These are phyloP conservation scores for Gymnocephalus cernua DNA, from an alignment of 2,113 vertebrate genomes.

Conservation along the genomic window DNA sequence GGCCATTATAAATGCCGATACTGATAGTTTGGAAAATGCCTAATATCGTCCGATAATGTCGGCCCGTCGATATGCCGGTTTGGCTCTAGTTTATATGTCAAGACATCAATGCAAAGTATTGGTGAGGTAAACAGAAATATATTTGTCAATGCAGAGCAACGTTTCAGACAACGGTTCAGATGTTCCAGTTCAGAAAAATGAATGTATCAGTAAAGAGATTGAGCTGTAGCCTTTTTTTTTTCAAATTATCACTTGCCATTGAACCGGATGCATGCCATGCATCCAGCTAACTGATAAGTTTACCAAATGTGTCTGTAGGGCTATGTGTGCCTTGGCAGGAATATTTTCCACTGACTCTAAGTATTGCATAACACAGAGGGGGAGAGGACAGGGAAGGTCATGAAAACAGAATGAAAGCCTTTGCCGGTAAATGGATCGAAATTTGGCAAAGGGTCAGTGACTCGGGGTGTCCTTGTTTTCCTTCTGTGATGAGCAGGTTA, in stretches of 20 bases:
- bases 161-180: not conserved
- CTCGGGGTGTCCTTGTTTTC: constrained; percentile 50
- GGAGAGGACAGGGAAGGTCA: constrained; percentile 68
- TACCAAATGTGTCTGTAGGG: constrained; percentile 60
- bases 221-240: not conserved
- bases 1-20: too few species aligned
- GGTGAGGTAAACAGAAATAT: not conserved
- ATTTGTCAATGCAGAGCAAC: not conserved
- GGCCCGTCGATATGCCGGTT: too few species aligned
- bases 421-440: constrained; percentile 71
- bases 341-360: constrained; percentile 63
- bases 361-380: constrained; percentile 66
- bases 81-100: too few species aligned
- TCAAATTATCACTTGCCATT: constrained; percentile 17
- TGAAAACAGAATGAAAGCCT: constrained; percentile 69
- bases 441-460: constrained; percentile 64
- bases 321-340: constrained; percentile 58
- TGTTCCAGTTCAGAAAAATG: not conserved
- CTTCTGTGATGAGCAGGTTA: constrained; percentile 56
- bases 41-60: too few species aligned
- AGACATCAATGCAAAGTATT: constrained; percentile 5
- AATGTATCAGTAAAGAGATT: not conserved
- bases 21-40: too few species aligned
- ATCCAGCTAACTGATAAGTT: constrained; percentile 58
- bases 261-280: constrained; percentile 25